Percentiles rank a stretch among this genome's conserved stretches.
Conservation (phyloP, 2,113 vertebrate species). For the Dromaius novaehollandiae region DNA sequence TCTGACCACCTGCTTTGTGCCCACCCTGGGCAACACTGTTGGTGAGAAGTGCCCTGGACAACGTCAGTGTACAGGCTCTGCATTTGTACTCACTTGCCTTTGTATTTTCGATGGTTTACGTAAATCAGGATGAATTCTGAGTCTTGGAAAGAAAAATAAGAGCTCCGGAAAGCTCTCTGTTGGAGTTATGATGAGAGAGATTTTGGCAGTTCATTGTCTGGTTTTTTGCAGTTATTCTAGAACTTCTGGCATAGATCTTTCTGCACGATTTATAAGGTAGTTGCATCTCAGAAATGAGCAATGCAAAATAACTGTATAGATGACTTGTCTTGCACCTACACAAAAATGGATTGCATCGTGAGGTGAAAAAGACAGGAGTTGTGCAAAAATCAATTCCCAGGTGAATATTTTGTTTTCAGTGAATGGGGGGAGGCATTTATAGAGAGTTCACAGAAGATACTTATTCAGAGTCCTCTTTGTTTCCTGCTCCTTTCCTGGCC, state of each 20-base stretch:
- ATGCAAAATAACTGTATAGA: not conserved
- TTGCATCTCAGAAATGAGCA: not conserved
- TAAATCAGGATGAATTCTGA: not conserved
- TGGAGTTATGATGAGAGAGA: not conserved
- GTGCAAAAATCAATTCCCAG: not conserved
- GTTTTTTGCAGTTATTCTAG: not conserved
- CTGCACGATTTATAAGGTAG: not conserved
- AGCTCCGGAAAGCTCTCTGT: not conserved
- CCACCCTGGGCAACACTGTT: not conserved
- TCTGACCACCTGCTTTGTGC: not conserved
- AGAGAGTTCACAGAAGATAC: conserved; percentile 1
- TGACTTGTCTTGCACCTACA: not conserved
- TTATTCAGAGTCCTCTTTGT: conserved; percentile 49
- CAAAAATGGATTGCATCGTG: not conserved
- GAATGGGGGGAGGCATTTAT: not conserved
- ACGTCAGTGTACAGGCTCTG: not conserved
- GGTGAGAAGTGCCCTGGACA: not conserved
- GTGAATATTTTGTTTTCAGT: conserved; percentile 22
- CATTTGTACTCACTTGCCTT: not conserved
- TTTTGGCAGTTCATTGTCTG: not conserved
- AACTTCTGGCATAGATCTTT: not conserved
- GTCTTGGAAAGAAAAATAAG: not conserved
- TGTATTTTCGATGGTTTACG: not conserved
- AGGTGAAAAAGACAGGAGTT: not conserved
- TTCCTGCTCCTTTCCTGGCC: conserved; percentile 48